Evolutionary conservation across 2,113 vertebrate species (phyloP), one percentile per base, ranked within the genome.

Genomic region (Cynocephalus volans): DNA sequence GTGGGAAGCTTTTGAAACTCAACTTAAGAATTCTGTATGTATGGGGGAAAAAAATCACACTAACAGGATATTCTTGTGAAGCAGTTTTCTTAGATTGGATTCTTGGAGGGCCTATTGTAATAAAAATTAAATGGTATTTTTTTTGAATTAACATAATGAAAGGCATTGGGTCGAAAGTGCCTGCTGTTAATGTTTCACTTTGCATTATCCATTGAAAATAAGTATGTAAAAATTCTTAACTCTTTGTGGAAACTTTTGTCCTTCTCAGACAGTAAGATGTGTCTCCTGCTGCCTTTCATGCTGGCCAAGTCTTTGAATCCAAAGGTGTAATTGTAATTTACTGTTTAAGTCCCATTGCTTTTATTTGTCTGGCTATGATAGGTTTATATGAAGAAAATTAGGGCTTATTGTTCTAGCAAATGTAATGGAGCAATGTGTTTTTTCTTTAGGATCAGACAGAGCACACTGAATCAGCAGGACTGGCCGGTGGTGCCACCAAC

Each of bases 381-480:
- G 31, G 54, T 73, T 97, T 95, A 60, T 92, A 50, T 36, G 52
- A 90, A 90, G 96, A 97, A 97, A 62, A 90, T 94, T 81, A 72
- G 80, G 56, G 48, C 73, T 98, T 98, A 95, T 95, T 93, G 83
- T 93, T 98, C 93, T 98, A 76, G 80, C 88, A 93, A 56, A 96
- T 96, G 24, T 98, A 98, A 98, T 97, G 95, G 95, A 97, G 70
- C 76, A n/a, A 67, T 98, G 93, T 98, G 65, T 96, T 52, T 98
- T 98, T 98, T 96, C 96, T 95, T 97, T 97, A 99, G 99, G 97
- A 98, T 98, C 98, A 97, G 97, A 92, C 92, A 93, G 96, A 98
- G 72, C 91, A 94, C 76, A 97, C 96, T 97, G 98, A 98, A 96
- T 98, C 98, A 98, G 97, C 97, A 98, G 97, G 97, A 95, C 90